Evolutionary conservation across 1,140 invertebrate species (phyloP).

Genomic region (Galleria mellonella): DNA sequence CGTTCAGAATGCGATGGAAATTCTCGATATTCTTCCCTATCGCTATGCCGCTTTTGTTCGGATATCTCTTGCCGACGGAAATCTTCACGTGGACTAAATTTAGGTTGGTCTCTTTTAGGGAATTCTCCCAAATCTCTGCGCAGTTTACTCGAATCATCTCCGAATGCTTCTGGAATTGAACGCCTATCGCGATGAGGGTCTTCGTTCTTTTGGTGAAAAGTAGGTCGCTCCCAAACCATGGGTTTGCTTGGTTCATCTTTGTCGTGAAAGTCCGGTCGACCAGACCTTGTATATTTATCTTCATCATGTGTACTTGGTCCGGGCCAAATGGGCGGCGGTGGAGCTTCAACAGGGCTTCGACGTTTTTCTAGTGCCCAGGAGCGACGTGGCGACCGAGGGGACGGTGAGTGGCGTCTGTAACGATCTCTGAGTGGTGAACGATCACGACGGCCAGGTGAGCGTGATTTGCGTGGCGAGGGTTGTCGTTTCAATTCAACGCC

Average conservation of each 20-base stretch:
- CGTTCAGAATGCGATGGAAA: slow-evolving; percentile 9
- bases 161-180: not conserved
- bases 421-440: slow-evolving; percentile 43
- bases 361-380: slow-evolving; percentile 59
- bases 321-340: slow-evolving; percentile 51
- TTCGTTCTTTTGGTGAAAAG: not conserved
- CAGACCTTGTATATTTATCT: slow-evolving; percentile 12
- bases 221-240: not conserved
- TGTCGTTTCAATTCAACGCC: not conserved
- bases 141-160: not conserved
- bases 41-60: slow-evolving; percentile 17
- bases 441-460: slow-evolving; percentile 43
- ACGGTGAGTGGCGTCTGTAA: slow-evolving; percentile 44
- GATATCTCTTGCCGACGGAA: slow-evolving; percentile 15
- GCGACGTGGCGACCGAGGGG: slow-evolving; percentile 44
- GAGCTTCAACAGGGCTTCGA: slow-evolving; percentile 39
- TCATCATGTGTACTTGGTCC: slow-evolving; percentile 14
- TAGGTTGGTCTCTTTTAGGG: not conserved
- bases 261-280: slow-evolving; percentile 5
- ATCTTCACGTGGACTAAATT: slow-evolving; percentile 10
- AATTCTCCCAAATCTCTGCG: not conserved
- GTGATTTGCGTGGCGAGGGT: slow-evolving; percentile 14
- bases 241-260: slow-evolving; percentile 1
- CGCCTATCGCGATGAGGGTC: no score
- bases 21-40: slow-evolving; percentile 14